These are phyloP conservation scores for Oscheius sp. DNA, from an alignment of 1,140 invertebrate species.

Conservation along the genomic window DNA sequence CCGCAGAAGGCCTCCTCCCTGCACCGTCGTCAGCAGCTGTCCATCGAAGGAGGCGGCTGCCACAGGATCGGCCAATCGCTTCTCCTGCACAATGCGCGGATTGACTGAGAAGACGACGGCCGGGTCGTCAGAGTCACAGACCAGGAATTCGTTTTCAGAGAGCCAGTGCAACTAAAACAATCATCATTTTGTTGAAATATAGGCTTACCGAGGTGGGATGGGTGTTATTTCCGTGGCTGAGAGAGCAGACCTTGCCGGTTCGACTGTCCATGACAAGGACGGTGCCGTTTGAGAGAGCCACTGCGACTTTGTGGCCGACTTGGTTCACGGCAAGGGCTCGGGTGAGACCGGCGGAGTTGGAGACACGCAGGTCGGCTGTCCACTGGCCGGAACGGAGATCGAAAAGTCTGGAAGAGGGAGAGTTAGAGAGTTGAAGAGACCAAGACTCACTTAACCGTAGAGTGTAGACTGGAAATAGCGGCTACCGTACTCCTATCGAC, in stretches of 20 bases:
- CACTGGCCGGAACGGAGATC: constrained; percentile 15
- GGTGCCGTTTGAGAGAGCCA: constrained; percentile 25
- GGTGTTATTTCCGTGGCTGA: constrained; percentile 17
- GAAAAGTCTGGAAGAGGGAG: constrained; percentile 8
- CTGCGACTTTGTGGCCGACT: constrained; percentile 22
- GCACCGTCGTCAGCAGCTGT: constrained; percentile 7
- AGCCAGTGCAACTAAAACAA: constrained; percentile 6
- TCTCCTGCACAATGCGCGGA: not conserved
- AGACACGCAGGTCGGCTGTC: constrained; percentile 21
- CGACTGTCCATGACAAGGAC: constrained; percentile 18
- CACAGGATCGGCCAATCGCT: constrained; percentile 15
- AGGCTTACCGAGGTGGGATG: constrained; percentile 17
- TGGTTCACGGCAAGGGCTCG: constrained; percentile 6
- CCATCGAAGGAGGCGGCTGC: not conserved
- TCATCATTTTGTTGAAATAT: not conserved
- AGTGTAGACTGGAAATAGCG: constrained; percentile 23
- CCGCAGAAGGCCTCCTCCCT: constrained; percentile 5
- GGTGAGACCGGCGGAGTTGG: constrained; percentile 7
- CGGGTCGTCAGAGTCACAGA: constrained; percentile 17
- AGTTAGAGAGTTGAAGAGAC: not conserved
- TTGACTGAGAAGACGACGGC: not conserved
- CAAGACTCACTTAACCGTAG: constrained; percentile 1
- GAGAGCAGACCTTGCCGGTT: constrained; percentile 17
- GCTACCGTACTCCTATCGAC: constrained; percentile 8
- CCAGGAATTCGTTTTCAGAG: constrained; percentile 2